phyloP scores from a whole-genome alignment of 2,797 vertebrate species.

The Tenualosa ilisha region DNA sequence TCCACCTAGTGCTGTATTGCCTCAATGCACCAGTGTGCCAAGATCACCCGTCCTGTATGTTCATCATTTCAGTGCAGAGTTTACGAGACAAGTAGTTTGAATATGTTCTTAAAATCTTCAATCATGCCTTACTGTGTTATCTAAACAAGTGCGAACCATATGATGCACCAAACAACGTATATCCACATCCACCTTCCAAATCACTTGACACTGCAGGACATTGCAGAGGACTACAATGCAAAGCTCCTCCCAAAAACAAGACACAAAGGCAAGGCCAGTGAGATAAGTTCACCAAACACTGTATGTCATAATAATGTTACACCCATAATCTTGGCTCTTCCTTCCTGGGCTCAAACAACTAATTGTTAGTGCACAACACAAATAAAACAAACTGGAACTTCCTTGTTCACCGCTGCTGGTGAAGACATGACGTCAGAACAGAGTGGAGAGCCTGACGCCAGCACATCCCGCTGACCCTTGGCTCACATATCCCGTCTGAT shows the following conservation, averaged over 20 bases:
- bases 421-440: conserved; percentile 3
- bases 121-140: neutral
- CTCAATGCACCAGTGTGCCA: too few relatives aligned
- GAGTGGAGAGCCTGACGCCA: conserved; percentile 7
- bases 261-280: neutral
- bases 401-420: neutral
- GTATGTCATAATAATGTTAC: neutral
- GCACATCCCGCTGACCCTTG: neutral
- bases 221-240: neutral
- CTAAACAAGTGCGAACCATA: neutral
- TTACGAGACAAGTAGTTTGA: too few relatives aligned
- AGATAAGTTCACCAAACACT: neutral
- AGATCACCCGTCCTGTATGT: too few relatives aligned
- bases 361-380: neutral
- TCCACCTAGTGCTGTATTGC: too few relatives aligned
- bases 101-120: neutral
- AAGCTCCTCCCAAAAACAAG: neutral
- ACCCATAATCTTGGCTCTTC: neutral
- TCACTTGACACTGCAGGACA: neutral
- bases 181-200: neutral
- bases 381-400: conserved; percentile 1
- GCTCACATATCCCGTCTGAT: neutral
- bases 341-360: conserved; percentile 1
- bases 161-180: neutral
- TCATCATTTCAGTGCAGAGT: too few relatives aligned